Base-by-base conservation (phyloP, 53 echinoderm and acorn worm genomes). In the Glandiceps talaboti region DNA sequence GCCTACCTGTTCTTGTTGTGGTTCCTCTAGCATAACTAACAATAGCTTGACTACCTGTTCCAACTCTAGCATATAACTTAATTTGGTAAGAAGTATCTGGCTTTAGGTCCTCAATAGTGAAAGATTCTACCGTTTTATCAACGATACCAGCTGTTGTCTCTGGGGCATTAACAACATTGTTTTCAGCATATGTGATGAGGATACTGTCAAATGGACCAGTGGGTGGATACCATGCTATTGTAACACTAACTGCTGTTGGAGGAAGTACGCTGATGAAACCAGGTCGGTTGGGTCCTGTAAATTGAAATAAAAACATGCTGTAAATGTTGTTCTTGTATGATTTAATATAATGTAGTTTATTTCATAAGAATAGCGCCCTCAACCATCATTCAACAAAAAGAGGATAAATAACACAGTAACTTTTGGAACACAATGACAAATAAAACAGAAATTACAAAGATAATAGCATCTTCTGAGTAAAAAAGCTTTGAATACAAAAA, bases 1-100 rank as follows among this genome's bases (percentile, higher is more conserved):
- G n/a, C n/a, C n/a, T 85, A 91, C 91, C 85, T 82, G 91, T 91
- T 26, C 79, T 33, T 33, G 84, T 75, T 27, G 75, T 80, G 20
- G 27, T 75, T 31, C 77, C 64, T 27, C 80, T 77, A n/a, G 85
- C 83, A 0, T 74, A 77, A 77, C 91, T 45, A 45, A 45, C 6
- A 20, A 45, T 45, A 20, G 64, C 64, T 6, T 20, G 64, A 20
- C 64, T 45, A 12, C 64, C 64, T 20, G 64, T 45, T 45, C 64
- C 64, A 45, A 12, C 6, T 45, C 64, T 45, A 12, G 64, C 64
- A 20, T 45, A 45, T 6, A 85, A 28, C 1, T 64, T 76, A 27
- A 85, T 28, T 27, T 75, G 79, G 85, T 85, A 85, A 25, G 10
- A 0, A 75, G 80, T 85, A 25, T 31, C 85, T 0, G 85, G 85